Conservation (phyloP, 2,888 invertebrate genomes). For the Cephalotes varians region DNA sequence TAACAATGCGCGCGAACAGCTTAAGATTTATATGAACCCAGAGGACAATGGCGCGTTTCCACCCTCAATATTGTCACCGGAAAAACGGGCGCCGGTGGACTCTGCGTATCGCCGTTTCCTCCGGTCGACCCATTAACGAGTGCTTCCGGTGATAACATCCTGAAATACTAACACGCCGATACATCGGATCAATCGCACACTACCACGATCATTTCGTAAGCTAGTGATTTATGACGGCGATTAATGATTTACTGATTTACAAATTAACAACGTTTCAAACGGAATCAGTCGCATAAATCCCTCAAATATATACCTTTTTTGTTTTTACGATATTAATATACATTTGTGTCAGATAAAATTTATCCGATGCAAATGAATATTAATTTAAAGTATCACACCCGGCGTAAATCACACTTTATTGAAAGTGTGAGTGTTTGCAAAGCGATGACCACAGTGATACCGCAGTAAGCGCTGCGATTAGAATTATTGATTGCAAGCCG, state of each 20-base stretch:
- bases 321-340: not conserved
- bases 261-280: slow-evolving; percentile 10
- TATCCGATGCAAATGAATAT: not conserved
- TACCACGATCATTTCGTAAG: not conserved
- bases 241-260: not conserved
- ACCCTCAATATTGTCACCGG: slow-evolving; percentile 47
- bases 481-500: not conserved
- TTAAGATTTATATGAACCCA: slow-evolving; percentile 32
- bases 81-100: slow-evolving; percentile 44
- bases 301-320: not conserved
- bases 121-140: slow-evolving; percentile 33
- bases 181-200: not conserved
- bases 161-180: slow-evolving; percentile 11
- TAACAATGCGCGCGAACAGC: slow-evolving; percentile 25
- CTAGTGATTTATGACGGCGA: not conserved
- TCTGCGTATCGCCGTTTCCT: slow-evolving; percentile 43
- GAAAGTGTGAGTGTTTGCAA: not conserved
- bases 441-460: not conserved
- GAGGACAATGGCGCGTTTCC: slow-evolving; percentile 35
- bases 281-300: not conserved
- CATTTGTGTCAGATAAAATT: not conserved
- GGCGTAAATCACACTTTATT: not conserved
- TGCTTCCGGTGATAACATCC: slow-evolving; percentile 34
- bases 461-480: not conserved
- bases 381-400: not conserved